phyloP scores from a whole-genome alignment of 2,797 vertebrate genomes.

The Sebastolobus alascanus region DNA sequence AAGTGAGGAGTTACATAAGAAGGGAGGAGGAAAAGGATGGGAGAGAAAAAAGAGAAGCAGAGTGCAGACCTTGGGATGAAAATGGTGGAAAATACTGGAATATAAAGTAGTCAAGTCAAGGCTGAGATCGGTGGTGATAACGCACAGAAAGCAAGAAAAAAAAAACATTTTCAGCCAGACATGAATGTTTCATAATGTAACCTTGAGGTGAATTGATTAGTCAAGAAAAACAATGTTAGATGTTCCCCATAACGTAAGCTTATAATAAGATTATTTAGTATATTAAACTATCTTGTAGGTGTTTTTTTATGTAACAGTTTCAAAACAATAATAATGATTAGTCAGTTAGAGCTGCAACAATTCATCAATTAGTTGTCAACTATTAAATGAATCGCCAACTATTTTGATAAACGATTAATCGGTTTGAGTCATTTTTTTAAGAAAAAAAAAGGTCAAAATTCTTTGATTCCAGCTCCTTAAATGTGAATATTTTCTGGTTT shows the following conservation, averaged over 20 bases:
- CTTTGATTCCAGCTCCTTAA: too few species aligned
- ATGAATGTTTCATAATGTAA: not conserved
- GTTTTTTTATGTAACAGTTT: not conserved
- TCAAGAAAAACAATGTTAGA: not conserved
- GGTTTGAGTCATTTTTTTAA: too few species aligned
- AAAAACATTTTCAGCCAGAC: not conserved
- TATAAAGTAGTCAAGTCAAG: constrained; percentile 5
- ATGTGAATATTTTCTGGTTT: too few species aligned
- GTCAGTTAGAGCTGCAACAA: not conserved
- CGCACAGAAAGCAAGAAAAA: not conserved
- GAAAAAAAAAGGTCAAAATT: too few species aligned
- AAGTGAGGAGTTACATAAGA: constrained; percentile 28
- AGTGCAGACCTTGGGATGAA: constrained; percentile 4
- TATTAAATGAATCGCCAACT: too few species aligned
- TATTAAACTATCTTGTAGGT: not conserved
- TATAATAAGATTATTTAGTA: not conserved
- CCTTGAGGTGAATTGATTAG: not conserved
- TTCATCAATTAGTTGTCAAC: too few species aligned
- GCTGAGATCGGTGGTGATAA: constrained; percentile 2
- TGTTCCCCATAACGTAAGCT: not conserved
- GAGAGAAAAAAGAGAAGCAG: not conserved
- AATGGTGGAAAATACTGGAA: constrained; percentile 1
- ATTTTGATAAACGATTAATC: too few species aligned
- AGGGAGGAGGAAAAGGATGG: constrained; percentile 8
- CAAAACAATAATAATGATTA: not conserved